Percentiles rank a stretch among this genome's conserved stretches.
These are phyloP conservation scores for Chironomus riparius DNA, from an alignment of 2,888 invertebrate genomes.

Conservation along the genomic window DNA sequence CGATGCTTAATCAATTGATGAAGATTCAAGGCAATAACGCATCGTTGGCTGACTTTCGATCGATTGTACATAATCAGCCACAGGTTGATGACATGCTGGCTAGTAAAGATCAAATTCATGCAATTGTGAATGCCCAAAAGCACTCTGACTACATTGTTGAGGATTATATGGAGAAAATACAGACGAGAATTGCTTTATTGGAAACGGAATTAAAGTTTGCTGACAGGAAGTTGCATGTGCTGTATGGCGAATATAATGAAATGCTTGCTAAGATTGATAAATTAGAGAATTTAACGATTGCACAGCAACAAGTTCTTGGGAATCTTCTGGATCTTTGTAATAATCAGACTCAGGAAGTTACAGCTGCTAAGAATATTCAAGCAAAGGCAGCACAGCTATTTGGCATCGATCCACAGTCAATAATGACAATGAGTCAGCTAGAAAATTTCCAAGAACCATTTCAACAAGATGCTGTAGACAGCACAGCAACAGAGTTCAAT, in stretches of 20 bases:
- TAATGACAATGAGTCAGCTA: neutral
- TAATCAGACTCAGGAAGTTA: constrained; percentile 46
- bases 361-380: constrained; percentile 37
- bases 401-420: constrained; percentile 33
- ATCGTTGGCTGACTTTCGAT: constrained; percentile 17
- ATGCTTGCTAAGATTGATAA: constrained; percentile 91
- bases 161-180: constrained; percentile 84
- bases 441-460: neutral
- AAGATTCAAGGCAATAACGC: constrained; percentile 16
- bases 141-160: constrained; percentile 69
- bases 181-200: constrained; percentile 74
- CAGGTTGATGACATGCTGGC: constrained; percentile 12
- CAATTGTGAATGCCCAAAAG: constrained; percentile 29
- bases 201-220: constrained; percentile 88
- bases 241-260: constrained; percentile 85
- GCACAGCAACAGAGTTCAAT: constrained; percentile 32
- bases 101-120: constrained; percentile 18
- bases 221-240: constrained; percentile 81
- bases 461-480: constrained; percentile 1
- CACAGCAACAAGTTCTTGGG: constrained; percentile 84
- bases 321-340: constrained; percentile 73
- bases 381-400: constrained; percentile 32
- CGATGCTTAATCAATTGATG: constrained; percentile 2
- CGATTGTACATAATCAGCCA: neutral
- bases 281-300: constrained; percentile 73